Base-by-base conservation (phyloP, 2,113 vertebrate genomes). In the Pycnonotus jocosus region DNA sequence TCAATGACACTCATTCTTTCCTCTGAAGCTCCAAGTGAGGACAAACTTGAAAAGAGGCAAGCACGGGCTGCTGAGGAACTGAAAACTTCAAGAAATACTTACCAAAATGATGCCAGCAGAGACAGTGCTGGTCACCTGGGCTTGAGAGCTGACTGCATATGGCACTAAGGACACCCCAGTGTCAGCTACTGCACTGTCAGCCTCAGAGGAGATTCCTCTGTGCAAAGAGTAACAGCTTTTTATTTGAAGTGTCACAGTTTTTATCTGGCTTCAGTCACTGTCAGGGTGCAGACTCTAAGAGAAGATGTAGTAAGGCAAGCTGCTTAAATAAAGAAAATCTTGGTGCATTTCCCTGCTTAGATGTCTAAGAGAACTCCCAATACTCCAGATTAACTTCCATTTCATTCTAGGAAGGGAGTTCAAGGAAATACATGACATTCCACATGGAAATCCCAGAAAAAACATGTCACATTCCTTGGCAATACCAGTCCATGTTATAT, bases 401-500 rank as follows among this genome's bases (percentile, higher is more conserved):
- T 97, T 84, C 18, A 4, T 57, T 83, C 60, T 14, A 48, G 38
- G 81, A 92, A 74, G 82, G 69, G 81, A 92, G 85, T 86, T 69
- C 2, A 28, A 94, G 95, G 95, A 97, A 97, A 96, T 90, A 58
- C 60, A 93, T 21, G 44, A 93, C 95, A 96, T 96, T 95, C 96
- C 95, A 84, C 54, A 16, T 90, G 90, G 88, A 96, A 95, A 96
- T 96, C 93, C 85, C 71, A 90, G 57, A 61, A 51, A 94, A 96
- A 96, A 88, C 81, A 91, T 0, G 4, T 40, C 0, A 1, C 94
- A 90, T 93, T 94, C 88, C 85, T 95, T 68, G 85, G 88, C 90
- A 92, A 53, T 81, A 73, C 51, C 74, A 68, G 64, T 68, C 56
- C 2, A 6, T 3, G 18, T 68, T 88, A 33, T 28, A 44, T 70